Evolutionary conservation across 2,888 invertebrate genomes (phyloP).

Genomic region (Tetranychus truncatus): DNA sequence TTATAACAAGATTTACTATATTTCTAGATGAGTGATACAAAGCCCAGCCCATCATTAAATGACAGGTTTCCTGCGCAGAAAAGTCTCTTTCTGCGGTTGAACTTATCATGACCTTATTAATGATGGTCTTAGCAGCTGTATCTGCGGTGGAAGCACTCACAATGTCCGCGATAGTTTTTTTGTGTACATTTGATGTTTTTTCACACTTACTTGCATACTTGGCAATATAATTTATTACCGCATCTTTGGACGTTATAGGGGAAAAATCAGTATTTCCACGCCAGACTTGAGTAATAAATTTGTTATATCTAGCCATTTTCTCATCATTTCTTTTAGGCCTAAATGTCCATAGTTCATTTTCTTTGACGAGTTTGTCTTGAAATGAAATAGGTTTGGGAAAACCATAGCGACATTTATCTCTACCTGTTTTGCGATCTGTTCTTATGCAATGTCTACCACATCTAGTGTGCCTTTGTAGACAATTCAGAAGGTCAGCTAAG

Average conservation of each 20-base stretch:
- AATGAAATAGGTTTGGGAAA: too few relatives aligned
- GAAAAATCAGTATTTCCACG: too few relatives aligned
- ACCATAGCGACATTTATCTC: too few relatives aligned
- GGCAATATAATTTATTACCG: conserved; percentile 21
- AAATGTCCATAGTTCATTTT: too few relatives aligned
- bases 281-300: too few relatives aligned
- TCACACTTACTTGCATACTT: conserved; percentile 22
- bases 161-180: conserved; percentile 1
- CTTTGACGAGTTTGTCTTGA: too few relatives aligned
- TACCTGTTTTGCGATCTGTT: too few relatives aligned
- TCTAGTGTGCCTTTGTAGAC: too few relatives aligned
- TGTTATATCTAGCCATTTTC: too few relatives aligned
- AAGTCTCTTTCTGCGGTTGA: conserved; percentile 18
- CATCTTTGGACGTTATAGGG: not conserved
- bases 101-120: not conserved
- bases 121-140: conserved; percentile 11
- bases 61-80: conserved; percentile 21
- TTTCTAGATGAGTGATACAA: not conserved
- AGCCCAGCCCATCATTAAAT: conserved; percentile 14
- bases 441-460: too few relatives aligned
- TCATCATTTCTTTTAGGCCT: too few relatives aligned
- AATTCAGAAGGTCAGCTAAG: too few relatives aligned
- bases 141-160: not conserved
- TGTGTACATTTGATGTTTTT: conserved; percentile 4
- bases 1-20: conserved; percentile 1